A percentile compares a stretch with the other conserved stretches of the same genome.
These are phyloP conservation scores for Myrmecophaga tridactyla DNA, from an alignment of 2,113 vertebrate genomes.

Conservation along the genomic window DNA sequence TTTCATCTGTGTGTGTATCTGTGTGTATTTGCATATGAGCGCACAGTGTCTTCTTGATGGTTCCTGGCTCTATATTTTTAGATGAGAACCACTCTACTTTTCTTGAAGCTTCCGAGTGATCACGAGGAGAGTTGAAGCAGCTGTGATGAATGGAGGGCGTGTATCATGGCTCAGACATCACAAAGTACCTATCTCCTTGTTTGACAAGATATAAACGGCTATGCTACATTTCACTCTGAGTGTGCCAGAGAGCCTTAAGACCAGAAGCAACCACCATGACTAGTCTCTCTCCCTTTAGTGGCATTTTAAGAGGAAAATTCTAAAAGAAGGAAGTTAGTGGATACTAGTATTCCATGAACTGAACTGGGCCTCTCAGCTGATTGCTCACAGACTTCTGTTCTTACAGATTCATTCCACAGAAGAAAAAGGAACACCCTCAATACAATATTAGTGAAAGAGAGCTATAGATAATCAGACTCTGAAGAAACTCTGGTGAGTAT, in stretches of 20 bases:
- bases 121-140: not conserved
- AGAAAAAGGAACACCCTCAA: not conserved
- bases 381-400: not conserved
- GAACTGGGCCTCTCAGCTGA: not conserved
- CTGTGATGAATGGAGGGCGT: not conserved
- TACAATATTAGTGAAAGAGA: not conserved
- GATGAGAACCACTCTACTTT: not conserved
- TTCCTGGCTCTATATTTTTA: not conserved
- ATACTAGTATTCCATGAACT: not conserved
- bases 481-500: not conserved
- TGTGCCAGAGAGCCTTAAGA: not conserved
- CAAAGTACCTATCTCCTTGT: not conserved
- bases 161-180: not conserved
- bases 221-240: not conserved
- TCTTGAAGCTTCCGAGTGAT: not conserved
- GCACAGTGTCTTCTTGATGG: not conserved
- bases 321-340: not conserved
- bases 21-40: too few species aligned
- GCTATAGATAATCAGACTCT: not conserved
- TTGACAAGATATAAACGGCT: not conserved
- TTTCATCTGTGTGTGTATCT: too few species aligned
- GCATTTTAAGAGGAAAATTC: not conserved
- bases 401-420: not conserved
- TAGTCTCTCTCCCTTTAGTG: not conserved
- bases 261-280: not conserved